Percentiles rank a stretch among this genome's conserved stretches.
phyloP scores from a whole-genome alignment of 2,113 vertebrate genomes.

The Aldabrachelys gigantea region DNA sequence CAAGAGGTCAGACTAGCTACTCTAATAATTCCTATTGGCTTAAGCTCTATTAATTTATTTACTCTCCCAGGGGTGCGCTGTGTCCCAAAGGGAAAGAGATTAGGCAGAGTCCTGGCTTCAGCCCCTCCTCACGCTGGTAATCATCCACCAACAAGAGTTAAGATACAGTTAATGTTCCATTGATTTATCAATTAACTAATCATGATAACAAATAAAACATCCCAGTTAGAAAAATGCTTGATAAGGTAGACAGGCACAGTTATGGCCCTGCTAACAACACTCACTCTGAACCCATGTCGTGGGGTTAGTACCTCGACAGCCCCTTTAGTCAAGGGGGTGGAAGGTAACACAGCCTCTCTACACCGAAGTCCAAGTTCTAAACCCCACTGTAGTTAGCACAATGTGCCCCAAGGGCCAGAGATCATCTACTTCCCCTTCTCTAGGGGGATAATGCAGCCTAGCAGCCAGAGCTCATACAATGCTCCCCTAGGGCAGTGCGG shows the following conservation, averaged over 20 bases:
- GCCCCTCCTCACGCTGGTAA: neutral
- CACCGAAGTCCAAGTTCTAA: too few species aligned
- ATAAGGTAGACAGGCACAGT: neutral
- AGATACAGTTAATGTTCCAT: neutral
- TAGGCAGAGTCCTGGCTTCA: neutral
- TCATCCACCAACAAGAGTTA: neutral
- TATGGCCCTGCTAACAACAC: neutral
- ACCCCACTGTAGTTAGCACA: too few species aligned
- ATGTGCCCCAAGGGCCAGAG: too few species aligned
- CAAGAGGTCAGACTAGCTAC: neutral
- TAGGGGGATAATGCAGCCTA: too few species aligned
- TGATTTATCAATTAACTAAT: neutral
- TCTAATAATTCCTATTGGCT: neutral
- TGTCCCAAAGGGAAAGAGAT: neutral
- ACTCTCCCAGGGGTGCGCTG: neutral
- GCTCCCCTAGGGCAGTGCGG: too few species aligned
- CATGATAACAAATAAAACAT: neutral
- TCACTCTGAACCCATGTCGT: neutral
- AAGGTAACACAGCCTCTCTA: too few species aligned
- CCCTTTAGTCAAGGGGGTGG: too few species aligned
- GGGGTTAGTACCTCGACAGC: too few species aligned
- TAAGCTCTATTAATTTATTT: neutral
- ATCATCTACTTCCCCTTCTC: too few species aligned
- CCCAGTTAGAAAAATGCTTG: neutral
- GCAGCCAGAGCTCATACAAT: too few species aligned